Evolutionary conservation across 2,113 vertebrate genomes (phyloP), one percentile per base, ranked within the genome.

Genomic region (Pteruthius melanotis): DNA sequence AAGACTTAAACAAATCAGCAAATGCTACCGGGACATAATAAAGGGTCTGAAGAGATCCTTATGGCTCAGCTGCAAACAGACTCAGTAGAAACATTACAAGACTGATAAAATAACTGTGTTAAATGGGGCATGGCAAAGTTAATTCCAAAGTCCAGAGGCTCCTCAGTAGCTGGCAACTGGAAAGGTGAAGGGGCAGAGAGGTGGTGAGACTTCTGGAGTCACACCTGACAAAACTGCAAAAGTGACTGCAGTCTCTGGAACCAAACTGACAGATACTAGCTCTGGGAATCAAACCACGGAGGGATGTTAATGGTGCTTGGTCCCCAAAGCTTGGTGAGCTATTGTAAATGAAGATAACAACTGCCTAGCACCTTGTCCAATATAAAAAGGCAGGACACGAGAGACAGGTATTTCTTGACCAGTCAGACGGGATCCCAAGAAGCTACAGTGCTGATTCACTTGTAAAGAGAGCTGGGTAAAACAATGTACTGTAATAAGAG

Each of bases 361-460:
- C 49, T 82, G 39, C 57, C 66, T 76, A 87, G 70, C 0, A 2
- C 0, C 1, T n/a, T 44, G 22, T 78, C 53, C 57, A 49, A 56
- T 68, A 56, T 23, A 56, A 87, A 78, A 80, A 53, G 61, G 71
- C 37, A 86, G 39, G 72, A 33, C 0, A 0, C 0, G 1, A 13
- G 42, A 69, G 59, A 87, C 1, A 1, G n/a, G 76, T 66, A 77
- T 92, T 95, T 93, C 76, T 88, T 74, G 30, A 88, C 37, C 47
- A 49, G 39, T 39, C 47, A 74, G 19, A 37, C 31, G 27, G 49
- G 37, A 52, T 86, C 44, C 64, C 42, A 26, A 63, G 69, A 63
- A 94, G 35, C 42, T 44, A n/a, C 30, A 52, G 52, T 68, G 56
- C 42, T 85, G 54, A 54, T 85, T 72, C 42, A 26, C 45, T 89